A percentile compares a stretch with the other conserved stretches of the same genome.
Evolutionary conservation across 2,113 vertebrate genomes (phyloP).

Genomic region (Aepyceros melampus): DNA sequence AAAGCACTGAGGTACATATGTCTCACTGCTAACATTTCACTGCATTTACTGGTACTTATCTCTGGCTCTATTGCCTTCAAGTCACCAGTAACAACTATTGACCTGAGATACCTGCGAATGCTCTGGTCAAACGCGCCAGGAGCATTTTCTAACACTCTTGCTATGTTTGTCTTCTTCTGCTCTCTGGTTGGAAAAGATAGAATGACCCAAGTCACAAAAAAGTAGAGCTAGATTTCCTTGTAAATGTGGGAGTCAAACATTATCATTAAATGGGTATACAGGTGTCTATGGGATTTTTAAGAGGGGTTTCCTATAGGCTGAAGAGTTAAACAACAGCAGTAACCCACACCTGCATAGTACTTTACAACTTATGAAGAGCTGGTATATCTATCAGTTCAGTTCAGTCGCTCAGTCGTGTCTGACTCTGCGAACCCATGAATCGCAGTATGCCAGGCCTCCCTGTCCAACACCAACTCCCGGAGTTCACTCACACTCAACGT

Average conservation of each 20-base stretch:
- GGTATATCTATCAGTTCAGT: no score
- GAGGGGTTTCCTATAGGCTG: neutral
- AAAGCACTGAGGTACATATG: neutral
- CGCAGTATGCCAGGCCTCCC: no score
- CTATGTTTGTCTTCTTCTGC: neutral
- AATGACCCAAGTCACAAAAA: slow-evolving; percentile 1
- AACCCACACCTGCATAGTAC: neutral
- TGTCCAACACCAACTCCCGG: no score
- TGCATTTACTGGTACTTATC: neutral
- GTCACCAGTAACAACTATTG: neutral
- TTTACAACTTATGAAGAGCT: neutral
- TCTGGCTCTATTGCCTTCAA: neutral
- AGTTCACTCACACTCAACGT: no score
- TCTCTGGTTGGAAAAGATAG: neutral
- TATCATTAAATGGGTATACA: neutral
- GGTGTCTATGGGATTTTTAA: neutral
- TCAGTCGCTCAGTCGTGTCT: no score
- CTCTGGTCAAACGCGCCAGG: neutral
- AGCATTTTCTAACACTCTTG: neutral
- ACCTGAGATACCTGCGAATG: neutral
- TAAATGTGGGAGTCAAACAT: neutral
- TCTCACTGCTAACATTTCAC: neutral
- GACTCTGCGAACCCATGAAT: no score
- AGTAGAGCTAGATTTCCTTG: neutral
- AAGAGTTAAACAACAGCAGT: neutral